Base-by-base conservation (phyloP, 2,113 vertebrate species). In the Percopsis transmontana region DNA sequence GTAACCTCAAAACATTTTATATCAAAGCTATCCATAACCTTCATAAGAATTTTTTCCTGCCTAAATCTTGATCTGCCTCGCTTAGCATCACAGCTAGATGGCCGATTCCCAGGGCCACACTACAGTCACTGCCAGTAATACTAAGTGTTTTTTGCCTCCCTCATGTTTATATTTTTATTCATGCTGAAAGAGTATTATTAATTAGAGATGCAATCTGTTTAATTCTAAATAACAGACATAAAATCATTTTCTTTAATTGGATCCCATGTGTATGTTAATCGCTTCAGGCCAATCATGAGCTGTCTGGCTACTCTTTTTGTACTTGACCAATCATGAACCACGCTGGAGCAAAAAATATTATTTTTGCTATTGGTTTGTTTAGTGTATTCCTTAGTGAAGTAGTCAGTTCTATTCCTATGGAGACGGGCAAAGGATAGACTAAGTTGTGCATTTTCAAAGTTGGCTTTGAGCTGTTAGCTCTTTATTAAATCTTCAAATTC, bases 401-500 rank as follows among this genome's bases (percentile, higher is more conserved):
- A 66, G 56, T 85, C 62, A 69, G 27, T 52, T 60, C 55, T 42
- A 27, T 56, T 33, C 10, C 33, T 42, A 11, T 57, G 54, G 33
- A 47, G 47, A 42, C 61, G 44, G 21, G 11, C 15, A 42, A 27
- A 41, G 6, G 7, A 19, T 21, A 1, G 58, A 20, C 54, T 40
- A 15, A 48, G n/a, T 66, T 48, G 14, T 42, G 33, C 42, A 20
- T 47, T 75, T 20, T 54, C 39, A 40, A 48, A 72, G 67, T 62
- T 58, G 55, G 23, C 45, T 74, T 59, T 57, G 41, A 58, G 39
- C 62, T 68, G 20, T 48, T 58, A 24, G 44, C 45, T 60, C n/a
- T 27, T 65, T 69, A 74, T 73, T 81, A 77, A 60, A 85, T 81
- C 53, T 48, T 70, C 62, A 77, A 76, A 86, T 75, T 80, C 58